Conservation (phyloP, 2,113 vertebrate species). For the Perca schrenkii region DNA sequence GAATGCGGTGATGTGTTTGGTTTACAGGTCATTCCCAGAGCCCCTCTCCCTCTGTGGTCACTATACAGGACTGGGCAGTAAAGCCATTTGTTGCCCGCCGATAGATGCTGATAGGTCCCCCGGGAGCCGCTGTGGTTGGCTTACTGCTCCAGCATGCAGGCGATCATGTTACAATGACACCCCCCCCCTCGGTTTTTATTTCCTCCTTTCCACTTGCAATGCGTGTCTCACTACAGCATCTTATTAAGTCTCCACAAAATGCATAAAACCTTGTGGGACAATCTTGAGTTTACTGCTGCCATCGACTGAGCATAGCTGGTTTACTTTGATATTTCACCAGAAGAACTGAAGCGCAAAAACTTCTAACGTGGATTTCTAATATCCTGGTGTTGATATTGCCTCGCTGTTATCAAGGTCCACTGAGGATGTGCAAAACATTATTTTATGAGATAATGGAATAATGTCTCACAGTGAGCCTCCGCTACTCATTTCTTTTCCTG, state of each 20-base stretch:
- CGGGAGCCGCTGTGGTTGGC: constrained; percentile 52
- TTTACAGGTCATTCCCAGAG: constrained; percentile 76
- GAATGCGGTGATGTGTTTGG: constrained; percentile 79
- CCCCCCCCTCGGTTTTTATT: constrained; percentile 20
- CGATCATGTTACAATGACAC: constrained; percentile 60
- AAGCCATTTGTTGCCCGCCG: constrained; percentile 74
- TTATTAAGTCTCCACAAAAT: constrained; percentile 53
- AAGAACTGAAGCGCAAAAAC: constrained; percentile 49
- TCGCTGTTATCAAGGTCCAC: constrained; percentile 73
- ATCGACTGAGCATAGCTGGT: neutral
- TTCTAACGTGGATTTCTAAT: constrained; percentile 74
- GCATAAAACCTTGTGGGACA: constrained; percentile 50
- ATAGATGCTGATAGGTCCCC: constrained; percentile 71
- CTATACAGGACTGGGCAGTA: constrained; percentile 58
- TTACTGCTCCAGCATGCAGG: constrained; percentile 58
- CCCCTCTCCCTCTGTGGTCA: constrained; percentile 64
- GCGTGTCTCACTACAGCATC: constrained; percentile 41
- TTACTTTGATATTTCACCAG: constrained; percentile 60
- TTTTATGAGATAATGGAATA: constrained; percentile 73
- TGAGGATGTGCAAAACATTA: constrained; percentile 69
- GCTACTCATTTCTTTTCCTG: constrained; percentile 61
- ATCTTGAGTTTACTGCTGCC: constrained; percentile 39
- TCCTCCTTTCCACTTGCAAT: constrained; percentile 38
- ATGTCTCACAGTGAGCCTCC: constrained; percentile 50
- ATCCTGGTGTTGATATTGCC: constrained; percentile 76